A percentile compares a stretch with the other conserved stretches of the same genome.
Conservation (phyloP, 1,140 invertebrate species). For the Physella acuta region DNA sequence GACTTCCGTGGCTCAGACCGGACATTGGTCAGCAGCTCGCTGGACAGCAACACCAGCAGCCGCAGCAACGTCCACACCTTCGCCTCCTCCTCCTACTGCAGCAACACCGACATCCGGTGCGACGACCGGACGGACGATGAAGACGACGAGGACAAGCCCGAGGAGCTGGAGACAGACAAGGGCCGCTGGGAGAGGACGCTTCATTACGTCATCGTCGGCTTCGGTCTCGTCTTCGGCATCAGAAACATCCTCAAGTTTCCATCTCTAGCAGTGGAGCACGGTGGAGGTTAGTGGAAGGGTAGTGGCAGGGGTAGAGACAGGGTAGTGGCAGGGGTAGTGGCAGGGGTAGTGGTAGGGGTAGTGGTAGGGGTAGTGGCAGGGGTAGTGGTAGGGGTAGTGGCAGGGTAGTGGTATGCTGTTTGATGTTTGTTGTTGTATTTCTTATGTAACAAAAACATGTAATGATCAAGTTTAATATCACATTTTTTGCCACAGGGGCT, state of each 20-base stretch:
- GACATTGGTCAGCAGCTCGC: conserved; percentile 17
- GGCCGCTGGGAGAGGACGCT: conserved; percentile 17
- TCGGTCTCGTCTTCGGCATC: conserved; percentile 19
- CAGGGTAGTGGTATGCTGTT: no score
- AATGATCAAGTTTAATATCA: not conserved
- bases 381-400: not conserved
- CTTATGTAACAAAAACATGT: no score
- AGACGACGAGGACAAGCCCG: conserved; percentile 7
- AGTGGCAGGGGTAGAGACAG: not conserved
- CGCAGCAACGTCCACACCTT: conserved; percentile 11
- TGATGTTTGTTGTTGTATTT: not conserved
- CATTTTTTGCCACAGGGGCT: conserved; percentile 37
- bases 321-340: not conserved
- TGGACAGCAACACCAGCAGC: conserved; percentile 25
- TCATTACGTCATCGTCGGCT: conserved; percentile 17
- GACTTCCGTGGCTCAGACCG: conserved; percentile 15
- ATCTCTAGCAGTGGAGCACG: conserved; percentile 24
- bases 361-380: not conserved
- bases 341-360: not conserved
- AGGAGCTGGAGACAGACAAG: conserved; percentile 23
- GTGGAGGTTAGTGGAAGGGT: conserved; percentile 23
- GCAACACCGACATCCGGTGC: conserved; percentile 15
- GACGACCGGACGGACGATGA: conserved; percentile 11
- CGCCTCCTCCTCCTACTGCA: conserved; percentile 24
- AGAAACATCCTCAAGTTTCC: conserved; percentile 24